Percentiles rank a stretch among this genome's conserved stretches.
Conservation (phyloP, 2,113 vertebrate species). For the Pogona vitticeps region DNA sequence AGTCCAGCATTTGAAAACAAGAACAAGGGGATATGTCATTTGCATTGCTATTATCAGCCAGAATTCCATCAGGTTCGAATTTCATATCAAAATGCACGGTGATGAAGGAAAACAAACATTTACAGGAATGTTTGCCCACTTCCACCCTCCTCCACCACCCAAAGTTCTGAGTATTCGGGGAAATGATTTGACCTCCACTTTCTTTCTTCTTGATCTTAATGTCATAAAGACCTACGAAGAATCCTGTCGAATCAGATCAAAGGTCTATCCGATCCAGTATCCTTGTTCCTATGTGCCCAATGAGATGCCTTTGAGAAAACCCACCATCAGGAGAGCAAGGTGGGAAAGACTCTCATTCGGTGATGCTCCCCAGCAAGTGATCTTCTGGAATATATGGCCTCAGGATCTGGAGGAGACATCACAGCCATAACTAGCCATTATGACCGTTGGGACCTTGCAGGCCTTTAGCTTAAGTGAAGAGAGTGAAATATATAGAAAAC, state of each 20-base stretch:
- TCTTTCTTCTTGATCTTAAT: not conserved
- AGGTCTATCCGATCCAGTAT: not conserved
- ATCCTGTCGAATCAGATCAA: not conserved
- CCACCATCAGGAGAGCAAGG: not conserved
- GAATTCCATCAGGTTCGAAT: not conserved
- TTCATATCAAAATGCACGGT: not conserved
- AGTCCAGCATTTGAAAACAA: conserved; percentile 50
- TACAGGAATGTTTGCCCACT: not conserved
- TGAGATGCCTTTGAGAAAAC: not conserved
- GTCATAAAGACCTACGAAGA: not conserved
- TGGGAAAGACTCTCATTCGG: not conserved
- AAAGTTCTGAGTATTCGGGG: not conserved
- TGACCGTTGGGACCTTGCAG: too few species aligned
- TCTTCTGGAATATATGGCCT: not conserved
- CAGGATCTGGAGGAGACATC: not conserved
- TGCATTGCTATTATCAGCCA: conserved; percentile 18
- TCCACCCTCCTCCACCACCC: not conserved
- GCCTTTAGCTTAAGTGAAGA: too few species aligned
- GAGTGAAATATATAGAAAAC: too few species aligned
- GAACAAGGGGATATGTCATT: conserved; percentile 17
- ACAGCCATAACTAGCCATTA: not conserved
- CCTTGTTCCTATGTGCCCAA: not conserved
- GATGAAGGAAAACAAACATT: not conserved
- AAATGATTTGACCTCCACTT: not conserved
- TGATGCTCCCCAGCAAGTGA: not conserved